Evolutionary conservation across 2,888 invertebrate genomes (phyloP), one percentile per base, ranked within the genome.

Genomic region (Patella depressa): DNA sequence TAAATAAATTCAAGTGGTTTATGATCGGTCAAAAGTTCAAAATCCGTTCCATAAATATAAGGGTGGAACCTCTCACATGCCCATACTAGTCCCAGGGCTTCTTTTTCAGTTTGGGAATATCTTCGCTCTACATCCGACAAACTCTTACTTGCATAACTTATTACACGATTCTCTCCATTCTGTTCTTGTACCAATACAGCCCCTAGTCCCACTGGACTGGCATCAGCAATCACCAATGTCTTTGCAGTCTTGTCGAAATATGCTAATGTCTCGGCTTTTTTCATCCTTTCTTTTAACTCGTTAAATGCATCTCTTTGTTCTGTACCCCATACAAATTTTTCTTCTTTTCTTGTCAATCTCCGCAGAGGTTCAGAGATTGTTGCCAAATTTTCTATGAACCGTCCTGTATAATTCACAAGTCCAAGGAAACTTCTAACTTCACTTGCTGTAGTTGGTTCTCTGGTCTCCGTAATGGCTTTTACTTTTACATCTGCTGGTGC

Each of bases 101-200:
- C 83, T 73, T 74, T 77, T 53, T 84, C 84, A 1, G 81, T 82
- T 71, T 83, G 82, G 14, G 80, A 83, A 34, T 80, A 82, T 53
- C 79, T 53, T 17, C 71, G 71, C 57, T 84, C 82, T 24, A 78
- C 65, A 71, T 79, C 79, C 2, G 57, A 75, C 71, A 81, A 74
- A 17, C 73, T 76, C 12, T 73, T 53, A 29, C 79, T 79, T 19
- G 82, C 81, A 55, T 80, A 84, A 53, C 75, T 59, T 17, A 84
- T 77, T 11, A 80, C 78, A 9, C 79, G 34, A 14, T 29, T 75
- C 29, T 78, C 78, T 45, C 74, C 79, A 45, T 72, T 72, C 53
- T 82, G 80, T 53, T 79, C 45, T 71, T 83, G 81, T 14, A 80
- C 74, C 1, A 82, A 74, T 54, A 82, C 74, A 11, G 76, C 78